A percentile compares a stretch with the other conserved stretches of the same genome.
Conservation (phyloP, 1,140 invertebrate species). For the Leptoteleia sp. region DNA sequence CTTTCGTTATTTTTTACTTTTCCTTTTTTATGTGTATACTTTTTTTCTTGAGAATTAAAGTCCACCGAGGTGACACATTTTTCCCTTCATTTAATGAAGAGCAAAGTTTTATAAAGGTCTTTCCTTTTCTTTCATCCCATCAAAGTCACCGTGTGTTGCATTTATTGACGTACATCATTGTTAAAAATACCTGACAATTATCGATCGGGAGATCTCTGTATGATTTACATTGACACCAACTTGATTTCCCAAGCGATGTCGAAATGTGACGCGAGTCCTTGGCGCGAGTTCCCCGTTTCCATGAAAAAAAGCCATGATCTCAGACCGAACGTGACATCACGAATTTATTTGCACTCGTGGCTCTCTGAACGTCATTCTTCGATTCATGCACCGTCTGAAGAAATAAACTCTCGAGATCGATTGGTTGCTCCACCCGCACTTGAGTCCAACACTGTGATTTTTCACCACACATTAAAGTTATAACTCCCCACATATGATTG, state of each 20-base stretch:
- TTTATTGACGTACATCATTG: slow-evolving; percentile 13
- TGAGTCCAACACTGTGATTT: no score
- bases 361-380: slow-evolving; percentile 10
- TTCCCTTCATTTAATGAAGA: no score
- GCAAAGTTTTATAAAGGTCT: no score
- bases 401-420: slow-evolving; percentile 41
- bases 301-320: slow-evolving; percentile 55
- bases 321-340: slow-evolving; percentile 50
- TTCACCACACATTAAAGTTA: no score
- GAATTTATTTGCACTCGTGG: slow-evolving; percentile 32
- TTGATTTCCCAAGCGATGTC: slow-evolving; percentile 32
- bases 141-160: not conserved
- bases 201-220: slow-evolving; percentile 20
- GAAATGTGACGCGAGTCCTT: slow-evolving; percentile 34
- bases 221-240: slow-evolving; percentile 23
- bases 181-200: slow-evolving; percentile 41
- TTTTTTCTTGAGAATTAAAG: no score
- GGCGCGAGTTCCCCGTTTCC: slow-evolving; percentile 24
- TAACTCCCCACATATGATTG: no score
- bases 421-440: no score
- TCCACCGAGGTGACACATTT: no score
- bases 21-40: no score
- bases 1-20: no score
- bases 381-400: slow-evolving; percentile 23
- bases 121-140: no score